Evolutionary conservation across 2,888 invertebrate genomes (phyloP).

Genomic region (Prosopocoilus inquinatus): DNA sequence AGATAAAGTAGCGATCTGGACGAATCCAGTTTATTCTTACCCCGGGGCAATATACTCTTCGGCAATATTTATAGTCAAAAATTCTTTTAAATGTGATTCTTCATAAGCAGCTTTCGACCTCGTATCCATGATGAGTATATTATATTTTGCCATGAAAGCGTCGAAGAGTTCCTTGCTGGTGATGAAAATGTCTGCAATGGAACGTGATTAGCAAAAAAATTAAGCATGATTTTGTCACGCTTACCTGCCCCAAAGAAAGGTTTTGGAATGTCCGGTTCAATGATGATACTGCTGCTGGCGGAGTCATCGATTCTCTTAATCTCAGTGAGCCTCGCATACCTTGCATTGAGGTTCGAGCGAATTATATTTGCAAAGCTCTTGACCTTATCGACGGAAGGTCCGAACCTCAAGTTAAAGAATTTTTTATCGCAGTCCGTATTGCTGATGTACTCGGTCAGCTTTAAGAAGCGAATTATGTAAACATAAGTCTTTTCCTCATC

Average conservation of each 20-base stretch:
- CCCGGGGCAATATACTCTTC: slow-evolving; percentile 15
- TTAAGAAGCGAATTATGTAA: not conserved
- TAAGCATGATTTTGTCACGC: not conserved
- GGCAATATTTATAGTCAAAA: slow-evolving; percentile 15
- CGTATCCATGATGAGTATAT: slow-evolving; percentile 19
- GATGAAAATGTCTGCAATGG: slow-evolving; percentile 1
- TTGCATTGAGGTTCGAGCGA: not conserved
- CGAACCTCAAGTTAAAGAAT: slow-evolving; percentile 8
- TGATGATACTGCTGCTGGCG: not conserved
- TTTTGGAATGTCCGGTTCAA: not conserved
- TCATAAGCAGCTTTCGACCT: slow-evolving; percentile 10
- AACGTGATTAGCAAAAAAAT: not conserved
- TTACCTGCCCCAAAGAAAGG: slow-evolving; percentile 14
- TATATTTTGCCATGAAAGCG: not conserved
- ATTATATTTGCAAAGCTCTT: not conserved
- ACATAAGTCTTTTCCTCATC: slow-evolving; percentile 16
- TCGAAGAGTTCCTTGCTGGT: slow-evolving; percentile 12
- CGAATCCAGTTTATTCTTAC: slow-evolving; percentile 9
- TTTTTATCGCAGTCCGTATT: not conserved
- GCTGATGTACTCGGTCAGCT: not conserved
- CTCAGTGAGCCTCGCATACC: not conserved
- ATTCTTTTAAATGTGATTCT: slow-evolving; percentile 16
- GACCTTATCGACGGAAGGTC: not conserved
- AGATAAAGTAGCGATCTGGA: no score
- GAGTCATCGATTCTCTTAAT: not conserved